These are phyloP conservation scores for Himalopsyche tibetana DNA, from an alignment of 2,888 invertebrate genomes.

Conservation along the genomic window DNA sequence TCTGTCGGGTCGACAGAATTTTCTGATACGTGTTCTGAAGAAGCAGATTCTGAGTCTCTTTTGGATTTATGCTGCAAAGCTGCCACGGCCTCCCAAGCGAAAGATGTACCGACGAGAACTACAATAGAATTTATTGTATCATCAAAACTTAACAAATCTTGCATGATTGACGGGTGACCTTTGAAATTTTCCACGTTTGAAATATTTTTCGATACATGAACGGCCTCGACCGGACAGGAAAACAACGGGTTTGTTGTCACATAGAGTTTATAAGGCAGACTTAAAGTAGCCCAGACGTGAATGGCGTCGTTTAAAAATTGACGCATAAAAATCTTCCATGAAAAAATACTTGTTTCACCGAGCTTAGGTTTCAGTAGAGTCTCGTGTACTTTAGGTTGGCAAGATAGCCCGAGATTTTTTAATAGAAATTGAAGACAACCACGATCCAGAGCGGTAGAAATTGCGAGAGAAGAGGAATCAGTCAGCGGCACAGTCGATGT, in stretches of 20 bases:
- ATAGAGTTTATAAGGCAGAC: not conserved
- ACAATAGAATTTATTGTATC: conserved; percentile 72
- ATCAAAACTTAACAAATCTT: conserved; percentile 43
- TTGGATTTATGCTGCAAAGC: conserved; percentile 68
- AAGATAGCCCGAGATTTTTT: not conserved
- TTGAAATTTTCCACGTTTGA: conserved; percentile 28
- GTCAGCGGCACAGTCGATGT: not conserved
- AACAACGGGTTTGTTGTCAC: not conserved
- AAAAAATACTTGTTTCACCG: not conserved
- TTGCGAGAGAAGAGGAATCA: not conserved
- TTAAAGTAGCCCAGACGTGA: not conserved
- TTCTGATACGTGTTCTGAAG: not conserved
- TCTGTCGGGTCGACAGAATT: not conserved
- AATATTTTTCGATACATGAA: conserved; percentile 8
- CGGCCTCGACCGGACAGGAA: not conserved
- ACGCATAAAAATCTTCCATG: not conserved
- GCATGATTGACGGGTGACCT: conserved; percentile 44
- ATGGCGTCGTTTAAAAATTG: not conserved
- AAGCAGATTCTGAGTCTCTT: not conserved
- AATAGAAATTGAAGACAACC: not conserved
- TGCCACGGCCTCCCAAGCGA: conserved; percentile 74
- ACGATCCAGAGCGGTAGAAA: not conserved
- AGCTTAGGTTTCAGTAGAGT: not conserved
- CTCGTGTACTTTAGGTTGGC: not conserved
- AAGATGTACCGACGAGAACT: conserved; percentile 72